Percentiles rank a stretch among this genome's conserved stretches.
Evolutionary conservation across 2,888 invertebrate genomes (phyloP).

Genomic region (Hypomecis punctinalis): DNA sequence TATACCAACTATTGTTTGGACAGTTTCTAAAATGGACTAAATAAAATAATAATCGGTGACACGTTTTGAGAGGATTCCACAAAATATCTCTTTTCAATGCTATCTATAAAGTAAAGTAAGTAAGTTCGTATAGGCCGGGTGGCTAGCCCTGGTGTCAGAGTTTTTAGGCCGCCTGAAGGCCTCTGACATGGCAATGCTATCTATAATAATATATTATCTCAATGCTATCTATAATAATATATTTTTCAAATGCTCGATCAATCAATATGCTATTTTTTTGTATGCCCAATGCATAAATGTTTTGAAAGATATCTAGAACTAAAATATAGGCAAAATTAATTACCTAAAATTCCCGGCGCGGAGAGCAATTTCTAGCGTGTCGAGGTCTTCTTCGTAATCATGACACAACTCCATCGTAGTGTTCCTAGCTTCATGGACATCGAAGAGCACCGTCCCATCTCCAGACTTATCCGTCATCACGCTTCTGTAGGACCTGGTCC

Average conservation of each 20-base stretch:
- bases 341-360: constrained; percentile 84
- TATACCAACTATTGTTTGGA: constrained; percentile 11
- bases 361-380: constrained; percentile 77
- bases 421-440: constrained; percentile 79
- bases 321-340: constrained; percentile 42
- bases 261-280: too few species aligned
- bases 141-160: too few species aligned
- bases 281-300: too few species aligned
- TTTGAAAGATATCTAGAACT: too few species aligned
- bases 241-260: too few species aligned
- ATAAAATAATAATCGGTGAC: constrained; percentile 23
- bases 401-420: constrained; percentile 78
- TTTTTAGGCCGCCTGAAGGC: too few species aligned
- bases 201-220: too few species aligned
- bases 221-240: too few species aligned
- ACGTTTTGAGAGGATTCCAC: constrained; percentile 1
- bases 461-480: constrained; percentile 74
- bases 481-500: constrained; percentile 74
- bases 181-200: too few species aligned
- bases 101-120: too few species aligned
- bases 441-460: constrained; percentile 76
- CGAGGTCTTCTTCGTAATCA: constrained; percentile 77
- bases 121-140: too few species aligned
- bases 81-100: too few species aligned
- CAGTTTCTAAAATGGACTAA: constrained; percentile 32